Base-by-base conservation (phyloP, 2,113 vertebrate species). In the Dermatemys mawii region DNA sequence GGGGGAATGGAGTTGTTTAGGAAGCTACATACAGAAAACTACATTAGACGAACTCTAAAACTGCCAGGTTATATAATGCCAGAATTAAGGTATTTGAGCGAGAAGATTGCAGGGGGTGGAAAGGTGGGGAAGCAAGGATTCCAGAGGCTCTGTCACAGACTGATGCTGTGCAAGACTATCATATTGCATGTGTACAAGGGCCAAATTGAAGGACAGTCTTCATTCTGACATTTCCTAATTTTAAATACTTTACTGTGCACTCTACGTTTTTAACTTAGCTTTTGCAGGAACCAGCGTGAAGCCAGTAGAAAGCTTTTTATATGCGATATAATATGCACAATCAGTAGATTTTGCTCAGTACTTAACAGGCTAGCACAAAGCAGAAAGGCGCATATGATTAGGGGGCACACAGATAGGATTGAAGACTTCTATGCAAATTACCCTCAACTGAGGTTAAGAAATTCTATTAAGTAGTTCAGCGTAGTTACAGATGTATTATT, bases 41-140 rank as follows among this genome's bases (percentile, higher is more conserved):
- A 44, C 1, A 0, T 44, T 90, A 82, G 1, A 4, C 27, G 63
- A 78, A 76, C 6, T 0, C 0, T 32, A 78, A 73, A 12, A 60
- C 41, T 7, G 1, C 44, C 54, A 54, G 78, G 87, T 27, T 75
- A 75, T 32, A 10, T 27, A 83, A 78, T 89, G 51, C 75, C 84
- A 50, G 54, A 63, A 90, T 49, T 73, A 78, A 78, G 26, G 81
- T 50, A 81, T 6, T 22, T 27, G 27, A 19, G 13, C 11, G 27
- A 84, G 63, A 44, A 21, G 41, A 67, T 12, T 91, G 16, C 79
- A 55, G 35, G 55, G 48, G 11, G 51, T 1, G 19, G 19, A 21
- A 35, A 7, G 46, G 46, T 46, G 46, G 11, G 86, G 29, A 70
- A 84, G 22, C 54, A 81, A 89, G 12, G 80, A 81, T 87, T 76